Percentiles rank a stretch among this genome's conserved stretches.
Conservation (phyloP, 2,797 vertebrate species). For the Galago senegalensis region DNA sequence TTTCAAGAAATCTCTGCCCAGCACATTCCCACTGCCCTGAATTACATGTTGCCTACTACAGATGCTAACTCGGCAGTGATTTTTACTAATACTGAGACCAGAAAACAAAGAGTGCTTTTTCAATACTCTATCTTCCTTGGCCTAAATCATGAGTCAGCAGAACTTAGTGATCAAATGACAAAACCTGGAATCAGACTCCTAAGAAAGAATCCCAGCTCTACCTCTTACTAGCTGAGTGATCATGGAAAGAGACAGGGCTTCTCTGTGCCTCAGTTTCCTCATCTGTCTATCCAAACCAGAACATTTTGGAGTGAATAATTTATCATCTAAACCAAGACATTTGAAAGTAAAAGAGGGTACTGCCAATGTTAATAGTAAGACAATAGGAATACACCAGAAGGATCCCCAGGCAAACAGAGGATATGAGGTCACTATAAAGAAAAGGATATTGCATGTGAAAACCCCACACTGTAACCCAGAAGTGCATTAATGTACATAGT, state of each 20-base stretch:
- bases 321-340: not conserved
- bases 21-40: not conserved
- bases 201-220: conserved; percentile 15
- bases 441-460: too few relatives aligned
- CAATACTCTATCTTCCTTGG: conserved; percentile 23
- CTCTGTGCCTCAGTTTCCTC: not conserved
- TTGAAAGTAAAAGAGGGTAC: not conserved
- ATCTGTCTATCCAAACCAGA: conserved; percentile 12
- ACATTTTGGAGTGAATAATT: not conserved
- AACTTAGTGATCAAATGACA: conserved; percentile 29
- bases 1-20: not conserved
- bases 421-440: conserved; percentile 5
- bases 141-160: not conserved
- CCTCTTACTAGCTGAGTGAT: not conserved
- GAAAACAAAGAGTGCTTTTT: not conserved
- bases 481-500: too few relatives aligned
- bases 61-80: not conserved
- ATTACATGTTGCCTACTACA: not conserved
- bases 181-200: conserved; percentile 16
- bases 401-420: not conserved
- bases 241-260: not conserved
- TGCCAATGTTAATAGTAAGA: not conserved
- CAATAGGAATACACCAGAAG: not conserved
- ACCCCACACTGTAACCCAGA: too few relatives aligned
- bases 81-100: conserved; percentile 15